Evolutionary conservation across 2,888 invertebrate species (phyloP), one percentile per base, ranked within the genome.

Genomic region (Spatulosminthurus flaviceps): DNA sequence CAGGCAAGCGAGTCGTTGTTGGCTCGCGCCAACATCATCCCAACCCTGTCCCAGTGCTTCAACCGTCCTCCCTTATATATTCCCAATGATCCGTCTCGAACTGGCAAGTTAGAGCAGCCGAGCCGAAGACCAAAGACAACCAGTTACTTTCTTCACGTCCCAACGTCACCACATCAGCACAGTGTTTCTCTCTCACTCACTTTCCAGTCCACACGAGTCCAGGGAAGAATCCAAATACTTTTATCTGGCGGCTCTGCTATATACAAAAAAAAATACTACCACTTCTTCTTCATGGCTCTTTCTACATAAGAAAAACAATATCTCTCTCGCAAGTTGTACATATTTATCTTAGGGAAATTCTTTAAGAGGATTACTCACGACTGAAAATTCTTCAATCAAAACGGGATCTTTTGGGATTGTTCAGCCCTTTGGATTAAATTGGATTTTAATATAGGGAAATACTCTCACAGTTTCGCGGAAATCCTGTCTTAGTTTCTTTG

Each of bases 91-190:
- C 51, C 51, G 16, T 4, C 51, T 51, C 51, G 51, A 51, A 51
- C 22, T 16, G 34, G 74, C 29, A 75, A 75, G 75, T 75, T 64
- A 66, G 64, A 75, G 24, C 34, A 67, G 75, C 61, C 64, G 64
- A 75, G 75, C 75, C 60, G 75, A 64, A 41, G 75, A 75, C 34
- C 64, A 75, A 64, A 75, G 75, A 64, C 75, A 75, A 75, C 75
- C 75, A 75, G 75, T 75, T 75, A 75, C 75, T 75, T 72, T 43
- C 72, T 43, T 72, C 72, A 72, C 72, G 42, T 75, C 64, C 64
- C 75, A 66, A 74, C 74, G 51, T 28, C 29, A 28, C 28, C 24
- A 41, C 26, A 29, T 75, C 75, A 75, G 51, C 51, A 51, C 51
- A 51, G 51, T 16, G 51, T 51, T 51, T 51, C 51, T 51, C 51